Percentiles rank a stretch among this genome's conserved stretches.
These are phyloP conservation scores for Phlogophora meticulosa DNA, from an alignment of 2,888 invertebrate species.

Conservation along the genomic window DNA sequence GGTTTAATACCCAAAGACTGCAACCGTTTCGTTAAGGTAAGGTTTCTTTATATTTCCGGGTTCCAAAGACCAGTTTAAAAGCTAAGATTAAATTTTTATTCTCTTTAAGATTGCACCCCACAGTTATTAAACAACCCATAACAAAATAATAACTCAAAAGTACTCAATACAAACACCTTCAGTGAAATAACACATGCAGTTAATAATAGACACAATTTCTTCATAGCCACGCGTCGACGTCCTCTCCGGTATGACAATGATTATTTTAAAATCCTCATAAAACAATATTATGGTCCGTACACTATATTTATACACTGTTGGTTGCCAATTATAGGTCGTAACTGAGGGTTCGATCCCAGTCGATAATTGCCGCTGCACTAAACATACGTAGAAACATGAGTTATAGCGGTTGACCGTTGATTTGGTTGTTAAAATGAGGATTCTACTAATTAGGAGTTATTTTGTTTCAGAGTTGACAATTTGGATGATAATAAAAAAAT, in stretches of 20 bases:
- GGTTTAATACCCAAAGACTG: too few relatives aligned
- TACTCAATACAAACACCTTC: conserved; percentile 21
- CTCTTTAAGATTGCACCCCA: too few relatives aligned
- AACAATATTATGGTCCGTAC: conserved; percentile 81
- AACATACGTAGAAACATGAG: conserved; percentile 64
- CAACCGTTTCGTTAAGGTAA: too few relatives aligned
- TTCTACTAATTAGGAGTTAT: conserved; percentile 51
- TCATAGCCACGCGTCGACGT: conserved; percentile 66
- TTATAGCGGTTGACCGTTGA: conserved; percentile 49
- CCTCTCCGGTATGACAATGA: conserved; percentile 83
- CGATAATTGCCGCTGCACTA: conserved; percentile 84
- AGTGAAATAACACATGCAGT: conserved; percentile 6
- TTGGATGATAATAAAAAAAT: background rate
- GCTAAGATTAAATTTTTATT: too few relatives aligned
- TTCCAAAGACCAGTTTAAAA: too few relatives aligned
- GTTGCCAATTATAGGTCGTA: conserved; percentile 88
- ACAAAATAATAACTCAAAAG: conserved; percentile 1
- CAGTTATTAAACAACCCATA: background rate
- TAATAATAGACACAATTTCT: conserved; percentile 30
- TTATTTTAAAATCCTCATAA: conserved; percentile 87
- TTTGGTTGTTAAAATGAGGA: conserved; percentile 43
- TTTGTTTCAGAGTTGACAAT: conserved; percentile 32
- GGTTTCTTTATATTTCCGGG: too few relatives aligned
- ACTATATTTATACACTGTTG: conserved; percentile 86
- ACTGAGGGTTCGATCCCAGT: conserved; percentile 84